A percentile compares a stretch with the other conserved stretches of the same genome.
phyloP scores from a whole-genome alignment of 1,140 invertebrate genomes.

The Drosophila burlai region DNA sequence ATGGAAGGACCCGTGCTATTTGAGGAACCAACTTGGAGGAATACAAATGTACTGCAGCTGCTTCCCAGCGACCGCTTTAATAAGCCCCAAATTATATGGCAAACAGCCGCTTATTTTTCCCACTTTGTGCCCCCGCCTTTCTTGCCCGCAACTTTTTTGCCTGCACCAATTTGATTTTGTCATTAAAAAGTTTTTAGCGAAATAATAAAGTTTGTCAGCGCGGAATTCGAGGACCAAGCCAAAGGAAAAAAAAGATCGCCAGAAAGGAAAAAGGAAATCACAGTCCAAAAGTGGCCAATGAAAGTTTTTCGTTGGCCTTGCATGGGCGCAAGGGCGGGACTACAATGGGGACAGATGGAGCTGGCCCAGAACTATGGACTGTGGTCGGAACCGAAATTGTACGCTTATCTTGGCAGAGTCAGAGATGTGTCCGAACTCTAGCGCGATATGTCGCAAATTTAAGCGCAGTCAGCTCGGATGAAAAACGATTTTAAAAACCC shows the following conservation, averaged over 20 bases:
- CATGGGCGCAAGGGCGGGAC: not conserved
- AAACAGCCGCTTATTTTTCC: constrained; percentile 85
- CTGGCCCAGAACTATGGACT: constrained; percentile 27
- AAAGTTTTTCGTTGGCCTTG: constrained; percentile 45
- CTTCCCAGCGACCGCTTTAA: constrained; percentile 17
- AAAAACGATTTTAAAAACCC: constrained; percentile 25
- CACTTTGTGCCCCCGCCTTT: not conserved
- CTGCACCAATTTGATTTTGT: constrained; percentile 87
- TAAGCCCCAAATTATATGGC: constrained; percentile 85
- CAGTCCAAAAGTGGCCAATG: constrained; percentile 54
- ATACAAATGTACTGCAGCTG: constrained; percentile 21
- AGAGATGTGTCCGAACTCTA: constrained; percentile 28
- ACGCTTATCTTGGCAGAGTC: constrained; percentile 27
- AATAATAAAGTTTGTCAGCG: constrained; percentile 88
- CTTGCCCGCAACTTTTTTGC: constrained; percentile 88
- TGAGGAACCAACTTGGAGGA: not conserved
- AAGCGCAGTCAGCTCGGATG: constrained; percentile 10
- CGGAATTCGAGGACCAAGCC: constrained; percentile 55
- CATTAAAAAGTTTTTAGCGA: constrained; percentile 86
- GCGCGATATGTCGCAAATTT: constrained; percentile 16
- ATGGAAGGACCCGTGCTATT: constrained; percentile 6
- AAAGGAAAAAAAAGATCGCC: constrained; percentile 8
- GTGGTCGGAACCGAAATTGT: constrained; percentile 14
- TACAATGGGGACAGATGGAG: constrained; percentile 4
- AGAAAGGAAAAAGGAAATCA: constrained; percentile 46